Base-by-base conservation (phyloP, 2,797 vertebrate species). In the Enoplosus armatus region DNA sequence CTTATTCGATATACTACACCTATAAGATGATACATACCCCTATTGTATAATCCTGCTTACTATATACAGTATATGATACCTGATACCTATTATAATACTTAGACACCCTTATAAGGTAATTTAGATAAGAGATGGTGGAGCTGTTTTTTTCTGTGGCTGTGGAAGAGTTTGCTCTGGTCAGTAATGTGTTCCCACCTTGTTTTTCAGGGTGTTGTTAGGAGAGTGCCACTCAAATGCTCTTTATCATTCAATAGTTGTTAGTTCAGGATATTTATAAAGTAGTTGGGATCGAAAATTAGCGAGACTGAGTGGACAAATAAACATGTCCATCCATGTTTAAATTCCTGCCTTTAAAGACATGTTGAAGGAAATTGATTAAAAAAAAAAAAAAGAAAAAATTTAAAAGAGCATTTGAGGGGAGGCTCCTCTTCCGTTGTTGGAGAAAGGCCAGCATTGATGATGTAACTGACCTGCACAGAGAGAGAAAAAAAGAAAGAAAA, bases 1-100 rank as follows among this genome's bases (percentile, higher is more conserved):
- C 93, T 95, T 95, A 96, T 95, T 95, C 90, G n/a, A 91, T 95
- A 95, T 95, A 93, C 84, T 87, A 90, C 90, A 94, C 86, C 85
- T 92, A 94, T 95, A 95, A 94, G 85, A 95, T 93, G 90, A 95
- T 95, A 93, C 94, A 95, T 94, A 94, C 91, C 92, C 93, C 71
- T 94, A 95, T 94, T 94, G 90, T 94, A 95, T 95, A 95, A 95
- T 91, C 95, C 85, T 93, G 91, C 94, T 94, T 90, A 93, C 90
- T 92, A 94, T 94, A 94, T 90, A 93, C 90, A 91, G 83, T 89
- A 93, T 93, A 93, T 89, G 77, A 95, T 94, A 92, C 85, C 92
- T 95, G 83, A 94, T 94, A 94, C 82, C 80, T 93, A 93, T 93
- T 88, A 94, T 94, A 92, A 94, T 92, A 94, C 74, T 87, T 94